Conservation (phyloP, 2,113 vertebrate species). For the Epinephelus moara region DNA sequence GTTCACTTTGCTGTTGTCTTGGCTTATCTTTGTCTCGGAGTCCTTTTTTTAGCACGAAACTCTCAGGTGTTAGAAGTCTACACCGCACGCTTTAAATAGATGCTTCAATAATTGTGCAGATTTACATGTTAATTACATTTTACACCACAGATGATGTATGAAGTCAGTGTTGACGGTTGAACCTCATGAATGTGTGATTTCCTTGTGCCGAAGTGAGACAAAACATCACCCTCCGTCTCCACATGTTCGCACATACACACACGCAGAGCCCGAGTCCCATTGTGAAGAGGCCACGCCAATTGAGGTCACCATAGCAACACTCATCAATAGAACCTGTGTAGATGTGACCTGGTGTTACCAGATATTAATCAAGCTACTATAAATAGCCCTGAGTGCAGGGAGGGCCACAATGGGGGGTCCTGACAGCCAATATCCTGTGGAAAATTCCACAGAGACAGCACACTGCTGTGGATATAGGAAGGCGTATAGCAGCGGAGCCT, state of each 20-base stretch:
- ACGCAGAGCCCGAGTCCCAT: conserved; percentile 49
- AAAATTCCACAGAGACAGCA: conserved; percentile 82
- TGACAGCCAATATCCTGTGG: conserved; percentile 86
- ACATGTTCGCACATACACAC: conserved; percentile 22
- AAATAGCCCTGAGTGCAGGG: conserved; percentile 81
- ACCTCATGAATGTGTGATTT: conserved; percentile 37
- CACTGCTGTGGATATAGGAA: conserved; percentile 66
- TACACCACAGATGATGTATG: conserved; percentile 37
- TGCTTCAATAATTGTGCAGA: conserved; percentile 16
- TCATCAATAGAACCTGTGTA: conserved; percentile 86
- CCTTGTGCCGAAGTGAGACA: conserved; percentile 12
- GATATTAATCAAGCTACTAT: conserved; percentile 87
- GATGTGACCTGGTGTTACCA: conserved; percentile 84
- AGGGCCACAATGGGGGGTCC: conserved; percentile 82
- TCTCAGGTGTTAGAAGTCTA: neutral
- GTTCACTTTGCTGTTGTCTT: conserved; percentile 24
- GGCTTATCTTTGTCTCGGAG: neutral
- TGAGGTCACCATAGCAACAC: conserved; percentile 81
- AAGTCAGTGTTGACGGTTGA: neutral
- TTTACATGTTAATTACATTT: conserved; percentile 57
- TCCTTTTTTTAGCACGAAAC: neutral
- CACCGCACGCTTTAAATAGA: conserved; percentile 44
- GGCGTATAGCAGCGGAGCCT: conserved; percentile 36
- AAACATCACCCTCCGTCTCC: conserved; percentile 18
- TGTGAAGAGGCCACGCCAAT: conserved; percentile 76